Conservation (phyloP, 1,140 invertebrate species). For the Drosophila seguyi region DNA sequence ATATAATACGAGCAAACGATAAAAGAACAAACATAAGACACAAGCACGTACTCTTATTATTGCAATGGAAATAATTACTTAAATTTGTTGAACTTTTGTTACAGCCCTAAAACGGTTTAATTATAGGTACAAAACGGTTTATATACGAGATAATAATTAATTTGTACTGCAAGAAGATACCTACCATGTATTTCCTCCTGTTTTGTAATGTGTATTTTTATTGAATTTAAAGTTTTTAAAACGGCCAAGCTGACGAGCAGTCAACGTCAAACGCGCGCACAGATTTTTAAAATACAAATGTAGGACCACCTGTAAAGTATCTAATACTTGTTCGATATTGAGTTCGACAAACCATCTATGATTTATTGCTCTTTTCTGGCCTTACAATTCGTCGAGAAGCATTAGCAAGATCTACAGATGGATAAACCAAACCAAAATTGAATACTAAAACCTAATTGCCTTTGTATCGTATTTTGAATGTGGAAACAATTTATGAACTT, state of each 20-base stretch:
- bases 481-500: constrained; percentile 75
- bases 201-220: constrained; percentile 63
- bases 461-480: constrained; percentile 79
- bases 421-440: constrained; percentile 40
- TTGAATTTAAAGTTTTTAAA: constrained; percentile 37
- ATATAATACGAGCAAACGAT: constrained; percentile 24
- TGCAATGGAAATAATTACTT: constrained; percentile 9
- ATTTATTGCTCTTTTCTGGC: constrained; percentile 37
- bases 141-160: constrained; percentile 52
- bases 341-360: constrained; percentile 38
- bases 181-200: constrained; percentile 32
- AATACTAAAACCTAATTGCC: constrained; percentile 74
- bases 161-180: constrained; percentile 27
- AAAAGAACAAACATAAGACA: constrained; percentile 28
- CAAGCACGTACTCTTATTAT: constrained; percentile 30
- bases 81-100: constrained; percentile 56
- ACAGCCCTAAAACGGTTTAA: constrained; percentile 36
- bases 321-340: constrained; percentile 65
- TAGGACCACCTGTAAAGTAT: constrained; percentile 75
- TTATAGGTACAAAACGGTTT: constrained; percentile 45
- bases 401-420: constrained; percentile 51
- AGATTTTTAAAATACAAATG: constrained; percentile 36
- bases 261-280: constrained; percentile 21
- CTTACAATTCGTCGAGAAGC: constrained; percentile 55
- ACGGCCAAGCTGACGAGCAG: constrained; percentile 16